Evolutionary conservation across 2,888 invertebrate genomes (phyloP), one percentile per base, ranked within the genome.

Genomic region (Nysson spinosus): DNA sequence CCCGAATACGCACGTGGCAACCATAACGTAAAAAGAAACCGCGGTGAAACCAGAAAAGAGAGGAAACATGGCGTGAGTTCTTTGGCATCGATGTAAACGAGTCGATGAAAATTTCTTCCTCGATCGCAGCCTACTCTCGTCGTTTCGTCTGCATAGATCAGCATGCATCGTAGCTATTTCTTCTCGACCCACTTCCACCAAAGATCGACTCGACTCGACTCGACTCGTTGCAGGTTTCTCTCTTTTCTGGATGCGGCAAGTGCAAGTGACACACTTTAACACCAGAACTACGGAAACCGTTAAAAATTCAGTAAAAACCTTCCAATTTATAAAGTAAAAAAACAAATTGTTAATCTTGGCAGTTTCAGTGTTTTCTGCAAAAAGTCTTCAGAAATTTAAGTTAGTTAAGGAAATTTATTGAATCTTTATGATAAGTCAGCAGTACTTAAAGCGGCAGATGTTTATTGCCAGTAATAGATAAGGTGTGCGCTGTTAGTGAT

Each of bases 181-280:
- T 62, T 69, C 57, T 35, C 69, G 69, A 69, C 69, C 69, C 62
- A 69, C 69, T 68, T 69, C 68, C 62, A 20, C 30, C n/a, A 39
- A 17, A 14, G 43, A 50, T 63, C 57, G 42, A 17, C 52, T 55
- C 47, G 32, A 17, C n/a, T n/a, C n/a, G n/a, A n/a, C n/a, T 63
- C 57, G 42, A 17, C 52, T 55, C 47, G 32, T 14, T 3, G 43
- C 51, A 28, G 30, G 57, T 63, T 66, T 57, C 66, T 66, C 64
- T 51, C 56, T 17, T 54, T 14, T 17, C 30, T n/a, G 14, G 19
- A 11, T 28, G 50, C 52, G 50, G 64, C 69, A 70, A 70, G 70
- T 70, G 70, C 69, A 70, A 70, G 70, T 70, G 69, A 70, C 70
- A 70, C 60, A 69, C 70, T 70, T 69, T 20, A 22, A n/a, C n/a